Evolutionary conservation across 2,797 vertebrate species (phyloP), one percentile per base, ranked within the genome.

Genomic region (Oryzias dopingdopingensis): DNA sequence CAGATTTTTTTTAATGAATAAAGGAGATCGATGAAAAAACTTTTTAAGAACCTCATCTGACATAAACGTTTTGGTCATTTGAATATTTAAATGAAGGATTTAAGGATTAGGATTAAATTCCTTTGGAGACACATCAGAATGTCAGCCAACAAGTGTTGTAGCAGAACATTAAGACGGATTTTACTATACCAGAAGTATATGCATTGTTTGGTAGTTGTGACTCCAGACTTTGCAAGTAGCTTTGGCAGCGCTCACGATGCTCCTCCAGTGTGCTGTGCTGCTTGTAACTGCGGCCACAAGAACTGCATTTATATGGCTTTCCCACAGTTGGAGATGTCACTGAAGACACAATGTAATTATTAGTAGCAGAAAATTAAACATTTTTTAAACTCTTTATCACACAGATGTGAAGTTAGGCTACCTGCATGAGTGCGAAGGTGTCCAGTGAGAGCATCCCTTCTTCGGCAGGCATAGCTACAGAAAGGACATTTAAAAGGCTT

Each of bases 401-500:
- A 22, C 69, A 46, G 5, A 64, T 1, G n/a, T 17, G 42, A 1
- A 6, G 14, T 14, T 54, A 7, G 68, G 91, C 86, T 88, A 97
- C 96, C 96, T 8, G 96, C 95, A 84, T 98, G 96, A 15, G 96
- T 98, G 53, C 96, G 94, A 77, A 98, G 94, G 88, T 98, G 96
- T 62, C 96, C 96, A 0, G 94, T 96, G 49, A 98, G 94, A 0
- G 96, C 96, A 4, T 98, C 96, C 47, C 96, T 83, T 70, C 96
- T 90, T 66, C 96, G 94, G 70, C 96, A 98, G 81, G 96, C 96
- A 1, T 98, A 98, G 91, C 94, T 97, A 86, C 96, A 98, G 87
- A 97, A 97, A 72, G 96, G 96, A 66, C 96, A 98, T 83, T 98
- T 98, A 91, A 98, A 98, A 78, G 96, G 96, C 83, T 98, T 98